These are phyloP conservation scores for Thymelicus acteon DNA, from an alignment of 2,888 invertebrate species.

Conservation along the genomic window DNA sequence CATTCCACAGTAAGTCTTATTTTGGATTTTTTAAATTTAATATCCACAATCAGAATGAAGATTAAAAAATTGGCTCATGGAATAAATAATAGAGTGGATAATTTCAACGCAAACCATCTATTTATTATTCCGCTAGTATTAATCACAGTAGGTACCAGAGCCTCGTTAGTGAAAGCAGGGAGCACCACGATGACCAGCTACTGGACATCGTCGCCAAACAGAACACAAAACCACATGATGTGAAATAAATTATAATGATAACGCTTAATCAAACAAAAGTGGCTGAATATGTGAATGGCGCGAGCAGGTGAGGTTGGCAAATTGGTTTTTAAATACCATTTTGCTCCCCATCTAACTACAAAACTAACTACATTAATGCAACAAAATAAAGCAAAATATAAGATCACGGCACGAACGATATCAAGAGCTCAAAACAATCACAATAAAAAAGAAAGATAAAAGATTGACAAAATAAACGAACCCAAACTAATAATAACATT, in stretches of 20 bases:
- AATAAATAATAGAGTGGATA: background rate
- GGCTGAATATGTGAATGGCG: background rate
- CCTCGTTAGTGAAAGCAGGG: background rate
- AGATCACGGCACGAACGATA: background rate
- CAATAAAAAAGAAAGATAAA: no score
- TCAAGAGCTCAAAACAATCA: no score
- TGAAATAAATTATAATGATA: background rate
- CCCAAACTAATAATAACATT: no score
- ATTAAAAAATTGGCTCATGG: background rate
- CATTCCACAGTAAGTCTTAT: no score
- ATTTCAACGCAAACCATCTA: background rate
- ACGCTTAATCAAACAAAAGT: no score
- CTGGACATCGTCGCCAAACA: background rate
- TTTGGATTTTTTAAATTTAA: background rate
- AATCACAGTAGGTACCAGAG: background rate
- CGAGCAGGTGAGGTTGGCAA: constrained; percentile 1
- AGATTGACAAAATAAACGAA: no score
- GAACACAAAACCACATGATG: background rate
- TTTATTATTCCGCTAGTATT: background rate
- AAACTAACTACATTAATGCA: background rate
- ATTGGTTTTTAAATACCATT: background rate
- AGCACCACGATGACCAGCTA: background rate
- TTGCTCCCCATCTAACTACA: background rate
- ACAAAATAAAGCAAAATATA: background rate
- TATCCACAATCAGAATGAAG: background rate